A percentile compares a stretch with the other conserved stretches of the same genome.
Conservation (phyloP, 92 coral and sea anemone genomes). For the Blastomussa wellsi region DNA sequence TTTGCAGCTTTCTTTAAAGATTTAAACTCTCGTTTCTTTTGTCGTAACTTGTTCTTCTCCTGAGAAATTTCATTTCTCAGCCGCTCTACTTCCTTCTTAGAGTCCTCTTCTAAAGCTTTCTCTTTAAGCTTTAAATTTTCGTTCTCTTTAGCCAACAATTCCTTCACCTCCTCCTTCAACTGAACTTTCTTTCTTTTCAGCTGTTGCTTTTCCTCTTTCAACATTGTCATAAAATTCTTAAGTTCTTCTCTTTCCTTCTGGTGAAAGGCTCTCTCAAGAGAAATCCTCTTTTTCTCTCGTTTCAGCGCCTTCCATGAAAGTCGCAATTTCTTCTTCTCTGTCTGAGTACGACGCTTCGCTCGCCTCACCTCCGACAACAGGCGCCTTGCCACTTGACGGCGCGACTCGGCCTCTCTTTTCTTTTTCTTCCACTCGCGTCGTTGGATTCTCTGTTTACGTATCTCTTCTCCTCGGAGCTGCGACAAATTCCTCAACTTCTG, state of each 20-base stretch:
- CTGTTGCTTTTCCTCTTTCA: conserved; percentile 62
- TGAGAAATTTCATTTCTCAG: conserved; percentile 53
- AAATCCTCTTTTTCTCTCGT: conserved; percentile 52
- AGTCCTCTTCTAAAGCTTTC: conserved; percentile 39
- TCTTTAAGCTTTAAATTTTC: conserved; percentile 50
- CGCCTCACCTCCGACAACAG: conserved; percentile 49
- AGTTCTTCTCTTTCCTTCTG: conserved; percentile 39
- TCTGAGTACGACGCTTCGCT: conserved; percentile 51
- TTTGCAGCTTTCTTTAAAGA: conserved; percentile 51
- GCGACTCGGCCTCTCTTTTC: conserved; percentile 34
- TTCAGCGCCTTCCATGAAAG: conserved; percentile 57
- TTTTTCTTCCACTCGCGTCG: conserved; percentile 48
- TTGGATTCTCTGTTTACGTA: conserved; percentile 54
- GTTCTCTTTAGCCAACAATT: conserved; percentile 56
- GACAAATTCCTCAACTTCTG: conserved; percentile 14
- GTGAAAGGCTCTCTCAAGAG: conserved; percentile 33
- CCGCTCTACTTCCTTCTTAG: conserved; percentile 54
- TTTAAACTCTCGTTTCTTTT: conserved; percentile 57
- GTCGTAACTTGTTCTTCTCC: conserved; percentile 65
- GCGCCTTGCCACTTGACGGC: conserved; percentile 34
- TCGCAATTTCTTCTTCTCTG: conserved; percentile 45
- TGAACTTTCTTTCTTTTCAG: conserved; percentile 67
- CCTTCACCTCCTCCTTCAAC: conserved; percentile 54
- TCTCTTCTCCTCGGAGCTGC: conserved; percentile 39
- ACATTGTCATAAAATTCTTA: conserved; percentile 31